phyloP scores from a whole-genome alignment of 2,797 vertebrate species.

The Siniperca scherzeri region DNA sequence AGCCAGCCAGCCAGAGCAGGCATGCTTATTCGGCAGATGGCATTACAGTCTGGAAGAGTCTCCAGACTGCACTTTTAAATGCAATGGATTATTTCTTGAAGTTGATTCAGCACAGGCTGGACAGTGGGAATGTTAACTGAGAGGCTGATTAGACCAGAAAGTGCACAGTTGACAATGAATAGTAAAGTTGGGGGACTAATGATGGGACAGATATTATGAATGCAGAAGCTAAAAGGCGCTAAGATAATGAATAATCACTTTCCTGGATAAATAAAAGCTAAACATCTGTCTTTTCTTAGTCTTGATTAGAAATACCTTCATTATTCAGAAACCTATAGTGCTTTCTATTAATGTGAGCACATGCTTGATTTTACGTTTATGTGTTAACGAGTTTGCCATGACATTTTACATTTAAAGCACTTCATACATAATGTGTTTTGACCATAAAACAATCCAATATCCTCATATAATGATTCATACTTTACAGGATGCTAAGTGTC shows the following conservation, averaged over 20 bases:
- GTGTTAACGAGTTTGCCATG: slow-evolving; percentile 38
- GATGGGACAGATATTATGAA: not conserved
- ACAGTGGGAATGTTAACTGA: slow-evolving; percentile 35
- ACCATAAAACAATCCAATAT: slow-evolving; percentile 14
- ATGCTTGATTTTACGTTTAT: slow-evolving; percentile 27
- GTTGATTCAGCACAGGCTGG: slow-evolving; percentile 40
- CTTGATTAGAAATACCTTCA: slow-evolving; percentile 6
- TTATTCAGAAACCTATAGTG: slow-evolving; percentile 18
- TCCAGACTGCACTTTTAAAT: slow-evolving; percentile 42
- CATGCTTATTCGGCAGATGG: slow-evolving; percentile 52
- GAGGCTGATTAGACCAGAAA: slow-evolving; percentile 25
- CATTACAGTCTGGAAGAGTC: slow-evolving; percentile 23
- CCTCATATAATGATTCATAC: slow-evolving; percentile 11
- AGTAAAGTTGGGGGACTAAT: not conserved
- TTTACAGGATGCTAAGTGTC: slow-evolving; percentile 19
- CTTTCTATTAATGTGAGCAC: slow-evolving; percentile 24
- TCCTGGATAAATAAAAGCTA: slow-evolving; percentile 7
- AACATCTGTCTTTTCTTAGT: not conserved
- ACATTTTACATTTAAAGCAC: slow-evolving; percentile 46
- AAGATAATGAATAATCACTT: not conserved
- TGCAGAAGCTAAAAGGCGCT: not conserved
- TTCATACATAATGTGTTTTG: slow-evolving; percentile 51
- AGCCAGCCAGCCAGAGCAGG: slow-evolving; percentile 3
- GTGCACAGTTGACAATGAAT: slow-evolving; percentile 19
- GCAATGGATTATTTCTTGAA: slow-evolving; percentile 28